phyloP scores from a whole-genome alignment of 1,140 invertebrate species.

The Oryzaephilus surinamensis region DNA sequence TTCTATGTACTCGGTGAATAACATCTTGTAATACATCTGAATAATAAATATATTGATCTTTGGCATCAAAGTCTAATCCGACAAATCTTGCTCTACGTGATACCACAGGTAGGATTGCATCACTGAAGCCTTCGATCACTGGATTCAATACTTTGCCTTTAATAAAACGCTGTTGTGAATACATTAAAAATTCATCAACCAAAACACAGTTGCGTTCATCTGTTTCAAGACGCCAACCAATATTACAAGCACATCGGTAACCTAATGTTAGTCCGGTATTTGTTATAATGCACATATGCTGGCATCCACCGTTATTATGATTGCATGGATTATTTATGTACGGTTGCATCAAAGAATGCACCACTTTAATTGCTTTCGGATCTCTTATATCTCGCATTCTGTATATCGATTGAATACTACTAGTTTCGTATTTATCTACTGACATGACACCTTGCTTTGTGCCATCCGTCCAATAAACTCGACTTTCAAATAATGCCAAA shows the following conservation, averaged over 20 bases:
- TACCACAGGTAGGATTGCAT: slow-evolving; percentile 86
- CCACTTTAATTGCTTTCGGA: slow-evolving; percentile 72
- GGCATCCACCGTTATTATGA: slow-evolving; percentile 80
- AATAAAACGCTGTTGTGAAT: slow-evolving; percentile 94
- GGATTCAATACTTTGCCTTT: slow-evolving; percentile 89
- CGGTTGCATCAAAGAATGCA: slow-evolving; percentile 69
- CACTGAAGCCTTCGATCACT: slow-evolving; percentile 80
- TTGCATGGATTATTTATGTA: slow-evolving; percentile 79
- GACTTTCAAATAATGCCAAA: slow-evolving; percentile 80
- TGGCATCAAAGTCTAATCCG: slow-evolving; percentile 91
- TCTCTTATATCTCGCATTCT: slow-evolving; percentile 69
- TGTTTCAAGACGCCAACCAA: slow-evolving; percentile 67
- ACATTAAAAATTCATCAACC: slow-evolving; percentile 89
- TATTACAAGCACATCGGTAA: slow-evolving; percentile 88
- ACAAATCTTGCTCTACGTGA: slow-evolving; percentile 88
- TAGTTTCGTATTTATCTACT: slow-evolving; percentile 77
- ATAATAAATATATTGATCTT: slow-evolving; percentile 89
- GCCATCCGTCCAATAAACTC: slow-evolving; percentile 90
- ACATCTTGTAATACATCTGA: slow-evolving; percentile 95
- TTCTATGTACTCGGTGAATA: slow-evolving; percentile 83
- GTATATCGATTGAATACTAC: slow-evolving; percentile 68
- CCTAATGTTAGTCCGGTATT: slow-evolving; percentile 70
- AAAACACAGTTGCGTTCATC: slow-evolving; percentile 76
- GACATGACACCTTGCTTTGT: slow-evolving; percentile 91
- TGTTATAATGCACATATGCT: slow-evolving; percentile 93